Evolutionary conservation across 2,797 vertebrate species (phyloP).

Genomic region (Bradypus variegatus): DNA sequence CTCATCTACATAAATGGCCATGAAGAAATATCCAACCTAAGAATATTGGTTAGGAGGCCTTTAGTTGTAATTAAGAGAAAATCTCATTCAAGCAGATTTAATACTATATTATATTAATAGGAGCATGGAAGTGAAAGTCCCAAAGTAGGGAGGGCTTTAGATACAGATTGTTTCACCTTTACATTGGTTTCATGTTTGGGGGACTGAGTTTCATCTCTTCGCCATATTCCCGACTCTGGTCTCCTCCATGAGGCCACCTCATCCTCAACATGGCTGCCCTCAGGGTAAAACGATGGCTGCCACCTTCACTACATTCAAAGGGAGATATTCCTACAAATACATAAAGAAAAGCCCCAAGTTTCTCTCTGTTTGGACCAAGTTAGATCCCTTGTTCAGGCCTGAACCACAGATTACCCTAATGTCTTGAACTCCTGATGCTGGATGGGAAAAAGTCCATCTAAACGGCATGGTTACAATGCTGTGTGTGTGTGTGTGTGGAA

Average conservation of each 20-base stretch:
- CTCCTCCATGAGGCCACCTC: neutral
- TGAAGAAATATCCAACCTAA: neutral
- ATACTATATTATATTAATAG: neutral
- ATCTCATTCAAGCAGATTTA: neutral
- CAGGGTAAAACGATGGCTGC: neutral
- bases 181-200: too few species aligned
- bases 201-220: neutral
- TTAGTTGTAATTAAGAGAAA: neutral
- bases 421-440: neutral
- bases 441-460: neutral
- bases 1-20: neutral
- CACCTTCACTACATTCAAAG: neutral
- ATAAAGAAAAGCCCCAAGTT: neutral
- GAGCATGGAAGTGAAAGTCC: neutral
- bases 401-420: neutral
- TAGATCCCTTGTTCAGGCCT: neutral
- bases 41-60: neutral
- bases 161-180: neutral
- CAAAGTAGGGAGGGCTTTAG: neutral
- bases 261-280: neutral
- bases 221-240: neutral
- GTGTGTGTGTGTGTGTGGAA: neutral
- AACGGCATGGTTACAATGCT: neutral
- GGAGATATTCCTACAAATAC: neutral
- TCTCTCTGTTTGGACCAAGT: neutral